Evolutionary conservation across 2,797 vertebrate species (phyloP).

Genomic region (Hapalemur alaotrensis): DNA sequence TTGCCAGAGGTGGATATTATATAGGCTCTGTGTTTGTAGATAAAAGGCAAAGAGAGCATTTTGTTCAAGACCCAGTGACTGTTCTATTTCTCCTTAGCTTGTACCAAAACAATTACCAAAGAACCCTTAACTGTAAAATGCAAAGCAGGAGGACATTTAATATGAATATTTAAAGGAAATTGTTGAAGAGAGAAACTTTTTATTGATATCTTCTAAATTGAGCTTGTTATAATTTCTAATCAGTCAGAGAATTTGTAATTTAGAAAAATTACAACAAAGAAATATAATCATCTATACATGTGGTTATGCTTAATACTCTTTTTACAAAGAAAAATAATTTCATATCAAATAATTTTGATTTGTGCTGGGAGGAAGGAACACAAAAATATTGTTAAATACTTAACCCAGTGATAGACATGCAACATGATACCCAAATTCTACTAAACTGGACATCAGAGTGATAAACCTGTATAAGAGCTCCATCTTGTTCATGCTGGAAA

Average conservation of each 20-base stretch:
- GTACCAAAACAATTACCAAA: neutral
- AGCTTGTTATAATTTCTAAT: neutral
- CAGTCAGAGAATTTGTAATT: neutral
- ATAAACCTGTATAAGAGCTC: neutral
- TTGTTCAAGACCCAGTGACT: neutral
- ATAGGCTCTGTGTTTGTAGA: neutral
- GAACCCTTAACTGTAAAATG: neutral
- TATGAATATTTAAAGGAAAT: neutral
- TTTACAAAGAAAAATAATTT: constrained; percentile 7
- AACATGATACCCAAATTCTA: neutral
- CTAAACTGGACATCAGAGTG: neutral
- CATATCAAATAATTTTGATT: neutral
- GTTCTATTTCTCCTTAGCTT: neutral
- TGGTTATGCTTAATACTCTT: neutral
- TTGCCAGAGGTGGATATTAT: neutral
- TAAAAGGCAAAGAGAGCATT: neutral
- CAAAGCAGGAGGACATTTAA: neutral
- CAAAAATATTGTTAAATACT: neutral
- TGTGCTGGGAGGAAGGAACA: neutral
- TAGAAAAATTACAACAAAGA: neutral
- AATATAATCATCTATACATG: neutral
- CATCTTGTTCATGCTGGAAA: neutral
- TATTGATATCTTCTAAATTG: neutral
- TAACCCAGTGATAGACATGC: neutral
- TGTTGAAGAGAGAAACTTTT: neutral